Percentiles rank a stretch among this genome's conserved stretches.
These are phyloP conservation scores for Cybosia mesomella DNA, from an alignment of 2,888 invertebrate species.

Conservation along the genomic window DNA sequence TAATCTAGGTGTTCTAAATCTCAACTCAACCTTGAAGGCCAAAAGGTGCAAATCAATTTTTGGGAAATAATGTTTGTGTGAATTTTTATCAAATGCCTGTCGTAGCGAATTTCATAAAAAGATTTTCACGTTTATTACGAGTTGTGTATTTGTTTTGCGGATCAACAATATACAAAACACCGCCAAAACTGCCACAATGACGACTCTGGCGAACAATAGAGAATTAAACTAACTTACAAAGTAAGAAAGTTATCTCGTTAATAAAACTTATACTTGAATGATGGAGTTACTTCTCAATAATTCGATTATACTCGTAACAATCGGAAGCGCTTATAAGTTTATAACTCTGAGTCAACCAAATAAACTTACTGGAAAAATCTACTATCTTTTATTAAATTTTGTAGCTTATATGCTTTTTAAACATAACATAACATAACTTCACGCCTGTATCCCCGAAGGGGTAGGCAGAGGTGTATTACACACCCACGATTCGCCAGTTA, in stretches of 20 bases:
- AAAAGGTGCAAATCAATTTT: too few species aligned
- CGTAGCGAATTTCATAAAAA: too few species aligned
- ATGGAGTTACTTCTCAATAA: slow-evolving; percentile 49
- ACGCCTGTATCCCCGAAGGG: too few species aligned
- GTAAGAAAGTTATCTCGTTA: slow-evolving; percentile 55
- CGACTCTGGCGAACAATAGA: neutral
- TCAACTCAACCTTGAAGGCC: too few species aligned
- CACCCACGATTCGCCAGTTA: too few species aligned
- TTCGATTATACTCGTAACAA: slow-evolving; percentile 41
- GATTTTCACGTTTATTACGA: neutral
- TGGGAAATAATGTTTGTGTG: too few species aligned
- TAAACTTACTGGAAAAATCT: slow-evolving; percentile 6
- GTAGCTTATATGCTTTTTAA: neutral
- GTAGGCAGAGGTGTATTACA: too few species aligned
- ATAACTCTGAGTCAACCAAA: slow-evolving; percentile 8
- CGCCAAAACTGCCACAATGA: neutral
- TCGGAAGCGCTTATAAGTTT: slow-evolving; percentile 40
- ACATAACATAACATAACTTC: neutral
- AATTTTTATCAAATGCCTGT: too few species aligned
- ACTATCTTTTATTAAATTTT: neutral
- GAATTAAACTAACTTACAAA: slow-evolving; percentile 34
- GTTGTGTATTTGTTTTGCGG: neutral
- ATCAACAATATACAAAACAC: neutral
- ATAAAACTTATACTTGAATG: slow-evolving; percentile 52
- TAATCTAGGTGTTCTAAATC: too few species aligned